These are phyloP conservation scores for Epinotia demarniana DNA, from an alignment of 2,888 invertebrate genomes.

Conservation along the genomic window DNA sequence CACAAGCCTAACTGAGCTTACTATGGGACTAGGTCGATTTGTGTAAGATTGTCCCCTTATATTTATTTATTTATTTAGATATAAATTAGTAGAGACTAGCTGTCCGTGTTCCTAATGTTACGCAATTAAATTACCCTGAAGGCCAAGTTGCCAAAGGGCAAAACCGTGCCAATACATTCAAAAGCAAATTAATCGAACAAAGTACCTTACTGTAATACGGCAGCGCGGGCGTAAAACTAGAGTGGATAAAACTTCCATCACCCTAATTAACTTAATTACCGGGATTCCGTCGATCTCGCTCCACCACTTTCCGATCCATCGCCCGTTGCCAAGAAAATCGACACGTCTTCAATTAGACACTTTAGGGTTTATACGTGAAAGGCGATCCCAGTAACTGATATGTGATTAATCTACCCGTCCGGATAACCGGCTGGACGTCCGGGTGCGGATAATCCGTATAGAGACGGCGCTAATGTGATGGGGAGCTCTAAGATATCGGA, in stretches of 20 bases:
- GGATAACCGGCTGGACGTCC: slow-evolving; percentile 34
- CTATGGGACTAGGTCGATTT: too few species aligned
- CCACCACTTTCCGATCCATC: slow-evolving; percentile 27
- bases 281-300: slow-evolving; percentile 25
- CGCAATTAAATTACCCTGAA: neutral
- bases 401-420: slow-evolving; percentile 66
- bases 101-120: too few species aligned
- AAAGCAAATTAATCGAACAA: neutral
- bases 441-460: slow-evolving; percentile 33
- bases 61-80: too few species aligned
- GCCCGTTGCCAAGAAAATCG: slow-evolving; percentile 50
- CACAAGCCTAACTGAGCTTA: too few species aligned
- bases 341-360: slow-evolving; percentile 59
- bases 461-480: slow-evolving; percentile 36
- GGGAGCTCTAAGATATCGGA: slow-evolving; percentile 32
- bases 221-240: neutral
- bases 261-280: slow-evolving; percentile 34
- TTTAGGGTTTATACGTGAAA: slow-evolving; percentile 56
- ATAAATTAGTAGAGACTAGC: too few species aligned
- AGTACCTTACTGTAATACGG: neutral
- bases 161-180: neutral
- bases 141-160: neutral
- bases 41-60: too few species aligned
- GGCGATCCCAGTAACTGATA: slow-evolving; percentile 67
- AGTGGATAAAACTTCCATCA: slow-evolving; percentile 16